Conservation (phyloP, 1,140 invertebrate species). For the Drosophila orena region DNA sequence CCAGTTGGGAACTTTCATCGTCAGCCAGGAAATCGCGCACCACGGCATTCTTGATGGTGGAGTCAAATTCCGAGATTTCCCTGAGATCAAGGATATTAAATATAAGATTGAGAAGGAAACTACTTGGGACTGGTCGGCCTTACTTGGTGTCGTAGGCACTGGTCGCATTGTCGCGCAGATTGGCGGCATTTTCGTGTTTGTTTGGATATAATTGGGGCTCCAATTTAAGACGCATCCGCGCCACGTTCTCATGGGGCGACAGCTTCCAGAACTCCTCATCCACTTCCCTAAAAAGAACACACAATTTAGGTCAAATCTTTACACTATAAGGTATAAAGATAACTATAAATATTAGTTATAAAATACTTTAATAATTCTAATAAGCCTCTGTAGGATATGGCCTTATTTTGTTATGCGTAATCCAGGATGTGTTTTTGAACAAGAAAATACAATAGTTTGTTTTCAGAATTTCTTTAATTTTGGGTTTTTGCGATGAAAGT, state of each 20-base stretch:
- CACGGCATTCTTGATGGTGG: constrained; percentile 81
- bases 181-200: constrained; percentile 87
- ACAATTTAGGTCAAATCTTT: not conserved
- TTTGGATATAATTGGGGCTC: constrained; percentile 86
- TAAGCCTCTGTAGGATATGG: no score
- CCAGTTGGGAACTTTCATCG: constrained; percentile 77
- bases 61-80: constrained; percentile 81
- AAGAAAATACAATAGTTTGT: constrained; percentile 6
- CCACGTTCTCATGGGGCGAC: constrained; percentile 88
- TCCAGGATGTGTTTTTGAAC: no score
- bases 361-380: no score
- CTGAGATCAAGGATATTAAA: constrained; percentile 9
- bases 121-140: not conserved
- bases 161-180: constrained; percentile 87
- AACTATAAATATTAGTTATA: no score
- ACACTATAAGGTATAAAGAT: not conserved
- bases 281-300: constrained; percentile 59
- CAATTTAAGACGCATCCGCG: constrained; percentile 88
- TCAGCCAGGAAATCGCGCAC: constrained; percentile 80
- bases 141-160: constrained; percentile 81
- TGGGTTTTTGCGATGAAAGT: constrained; percentile 69
- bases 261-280: constrained; percentile 86
- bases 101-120: no score
- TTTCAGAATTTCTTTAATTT: constrained; percentile 64
- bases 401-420: no score